These are phyloP conservation scores for Microcebus ravelobensis DNA, from an alignment of 2,113 vertebrate genomes.

Conservation along the genomic window DNA sequence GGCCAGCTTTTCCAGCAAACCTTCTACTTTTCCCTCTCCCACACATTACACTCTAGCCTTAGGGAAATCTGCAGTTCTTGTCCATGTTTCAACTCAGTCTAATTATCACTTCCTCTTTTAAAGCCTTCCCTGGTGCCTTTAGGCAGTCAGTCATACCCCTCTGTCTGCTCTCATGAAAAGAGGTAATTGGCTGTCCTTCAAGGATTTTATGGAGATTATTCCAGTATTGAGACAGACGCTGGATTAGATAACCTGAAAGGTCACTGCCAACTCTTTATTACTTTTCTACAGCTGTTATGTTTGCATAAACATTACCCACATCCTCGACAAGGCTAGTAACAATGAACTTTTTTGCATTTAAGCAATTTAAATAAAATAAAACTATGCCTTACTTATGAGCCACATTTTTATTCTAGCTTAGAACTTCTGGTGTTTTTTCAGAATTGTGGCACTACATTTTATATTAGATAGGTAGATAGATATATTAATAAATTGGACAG, in stretches of 20 bases:
- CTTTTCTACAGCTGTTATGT: not conserved
- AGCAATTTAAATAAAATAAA: not conserved
- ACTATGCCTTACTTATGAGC: not conserved
- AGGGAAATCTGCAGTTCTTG: conserved; percentile 25
- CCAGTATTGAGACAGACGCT: not conserved
- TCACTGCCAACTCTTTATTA: conserved; percentile 39
- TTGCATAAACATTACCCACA: not conserved
- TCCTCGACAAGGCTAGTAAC: not conserved
- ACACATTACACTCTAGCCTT: not conserved
- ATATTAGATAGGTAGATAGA: not conserved
- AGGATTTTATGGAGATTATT: not conserved
- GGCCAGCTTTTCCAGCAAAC: not conserved
- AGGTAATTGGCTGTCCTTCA: conserved; percentile 50
- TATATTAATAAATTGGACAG: not conserved
- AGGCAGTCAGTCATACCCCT: not conserved
- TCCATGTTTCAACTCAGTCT: conserved; percentile 36
- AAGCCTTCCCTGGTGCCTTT: conserved; percentile 30
- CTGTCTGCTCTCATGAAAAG: conserved; percentile 8
- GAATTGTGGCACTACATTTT: not conserved
- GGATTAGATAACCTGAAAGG: conserved; percentile 38
- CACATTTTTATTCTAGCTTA: not conserved
- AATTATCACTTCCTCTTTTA: conserved; percentile 62
- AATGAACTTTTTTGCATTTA: not conserved
- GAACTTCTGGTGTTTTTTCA: not conserved
- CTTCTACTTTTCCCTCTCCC: not conserved